These are phyloP conservation scores for Netelia virgata DNA, from an alignment of 2,888 invertebrate genomes.

Conservation along the genomic window DNA sequence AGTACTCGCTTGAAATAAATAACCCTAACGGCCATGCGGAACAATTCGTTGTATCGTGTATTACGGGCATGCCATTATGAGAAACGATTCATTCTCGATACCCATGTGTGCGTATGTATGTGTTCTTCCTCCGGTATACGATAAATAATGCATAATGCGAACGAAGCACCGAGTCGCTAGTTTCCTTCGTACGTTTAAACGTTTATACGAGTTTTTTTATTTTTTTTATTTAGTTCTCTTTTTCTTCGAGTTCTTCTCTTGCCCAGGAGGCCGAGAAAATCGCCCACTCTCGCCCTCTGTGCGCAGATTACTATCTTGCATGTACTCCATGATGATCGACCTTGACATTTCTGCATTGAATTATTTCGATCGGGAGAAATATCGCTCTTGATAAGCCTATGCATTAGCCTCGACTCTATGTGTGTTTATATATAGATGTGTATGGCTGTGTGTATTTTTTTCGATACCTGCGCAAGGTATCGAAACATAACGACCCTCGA, in stretches of 20 bases:
- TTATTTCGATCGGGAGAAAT: constrained; percentile 14
- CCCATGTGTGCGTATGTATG: background rate
- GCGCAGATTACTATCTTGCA: background rate
- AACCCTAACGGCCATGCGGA: constrained; percentile 28
- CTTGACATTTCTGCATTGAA: constrained; percentile 6
- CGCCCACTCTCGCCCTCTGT: background rate
- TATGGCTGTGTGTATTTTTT: background rate
- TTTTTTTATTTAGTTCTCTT: constrained; percentile 3
- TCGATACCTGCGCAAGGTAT: background rate
- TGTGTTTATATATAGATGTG: background rate
- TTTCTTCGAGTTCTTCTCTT: too few species aligned
- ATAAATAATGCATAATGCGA: constrained; percentile 30
- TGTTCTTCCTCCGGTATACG: constrained; percentile 1
- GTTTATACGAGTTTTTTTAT: background rate
- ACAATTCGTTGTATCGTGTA: constrained; percentile 35
- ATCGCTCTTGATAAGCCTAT: background rate
- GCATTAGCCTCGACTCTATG: background rate
- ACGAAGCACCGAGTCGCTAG: constrained; percentile 4
- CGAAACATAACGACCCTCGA: background rate
- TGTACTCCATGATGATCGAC: constrained; percentile 9
- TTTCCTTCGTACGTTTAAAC: constrained; percentile 3
- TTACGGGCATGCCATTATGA: constrained; percentile 27
- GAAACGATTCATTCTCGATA: constrained; percentile 11
- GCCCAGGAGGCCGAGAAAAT: constrained; percentile 12
- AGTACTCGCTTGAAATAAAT: background rate